A percentile compares a stretch with the other conserved stretches of the same genome.
phyloP scores from a whole-genome alignment of 2,113 vertebrate genomes.

The Tamias sibiricus region DNA sequence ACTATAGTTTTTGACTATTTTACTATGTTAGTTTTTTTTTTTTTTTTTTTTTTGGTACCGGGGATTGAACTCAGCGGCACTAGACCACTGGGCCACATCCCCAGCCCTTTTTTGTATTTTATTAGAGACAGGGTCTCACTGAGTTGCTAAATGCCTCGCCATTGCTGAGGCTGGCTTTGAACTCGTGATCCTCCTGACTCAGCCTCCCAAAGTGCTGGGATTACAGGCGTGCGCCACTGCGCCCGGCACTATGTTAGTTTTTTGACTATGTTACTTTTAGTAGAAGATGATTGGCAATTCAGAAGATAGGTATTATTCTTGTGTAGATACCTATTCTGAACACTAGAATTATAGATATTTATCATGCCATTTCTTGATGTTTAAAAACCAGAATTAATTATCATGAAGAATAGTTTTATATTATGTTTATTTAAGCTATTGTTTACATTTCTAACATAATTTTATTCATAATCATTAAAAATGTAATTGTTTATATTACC shows the following conservation, averaged over 20 bases:
- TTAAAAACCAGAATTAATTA: slow-evolving; percentile 2
- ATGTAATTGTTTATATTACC: not conserved
- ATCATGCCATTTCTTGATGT: not conserved
- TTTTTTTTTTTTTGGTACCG: too few relatives aligned
- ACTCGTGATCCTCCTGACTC: too few relatives aligned
- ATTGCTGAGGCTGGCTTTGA: too few relatives aligned
- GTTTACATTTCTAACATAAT: not conserved
- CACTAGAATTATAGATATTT: not conserved
- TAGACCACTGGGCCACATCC: too few relatives aligned
- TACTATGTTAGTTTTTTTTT: too few relatives aligned
- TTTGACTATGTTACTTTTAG: slow-evolving; percentile 8
- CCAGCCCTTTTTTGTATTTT: too few relatives aligned
- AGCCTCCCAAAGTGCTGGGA: too few relatives aligned
- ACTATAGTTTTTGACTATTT: not conserved
- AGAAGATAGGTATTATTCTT: not conserved
- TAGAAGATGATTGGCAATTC: not conserved
- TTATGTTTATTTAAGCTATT: not conserved
- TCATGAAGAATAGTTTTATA: not conserved
- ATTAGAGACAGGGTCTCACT: too few relatives aligned
- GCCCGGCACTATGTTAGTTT: too few relatives aligned
- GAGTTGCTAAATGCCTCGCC: too few relatives aligned
- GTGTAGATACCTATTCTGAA: not conserved
- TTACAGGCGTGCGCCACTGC: too few relatives aligned
- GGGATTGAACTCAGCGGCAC: too few relatives aligned
- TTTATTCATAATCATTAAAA: not conserved